phyloP scores from a whole-genome alignment of 2,797 vertebrate genomes.

The Gephyroberyx darwinii region DNA sequence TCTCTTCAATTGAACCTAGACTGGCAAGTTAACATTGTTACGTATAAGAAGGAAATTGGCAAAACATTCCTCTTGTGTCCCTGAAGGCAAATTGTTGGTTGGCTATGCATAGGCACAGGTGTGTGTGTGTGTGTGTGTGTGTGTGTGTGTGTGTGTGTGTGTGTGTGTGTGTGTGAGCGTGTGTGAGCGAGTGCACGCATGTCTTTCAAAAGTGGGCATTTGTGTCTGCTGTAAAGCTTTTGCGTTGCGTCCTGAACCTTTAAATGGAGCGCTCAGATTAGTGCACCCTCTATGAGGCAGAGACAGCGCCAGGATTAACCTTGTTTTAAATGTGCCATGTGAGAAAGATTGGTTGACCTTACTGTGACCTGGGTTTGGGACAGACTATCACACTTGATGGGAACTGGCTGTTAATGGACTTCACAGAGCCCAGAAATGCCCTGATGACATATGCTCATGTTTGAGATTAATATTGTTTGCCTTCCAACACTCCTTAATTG shows the following conservation, averaged over 20 bases:
- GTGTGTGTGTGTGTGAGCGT: not conserved
- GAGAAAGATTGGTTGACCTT: constrained; percentile 77
- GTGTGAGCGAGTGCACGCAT: not conserved
- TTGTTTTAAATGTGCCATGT: constrained; percentile 76
- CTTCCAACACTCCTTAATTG: constrained; percentile 64
- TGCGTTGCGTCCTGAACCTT: constrained; percentile 62
- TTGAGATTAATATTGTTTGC: constrained; percentile 73
- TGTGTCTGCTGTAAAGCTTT: constrained; percentile 47
- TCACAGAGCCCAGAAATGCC: constrained; percentile 65
- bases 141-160: not conserved
- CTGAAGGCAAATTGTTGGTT: constrained; percentile 24
- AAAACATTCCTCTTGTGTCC: constrained; percentile 24
- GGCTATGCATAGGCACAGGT: constrained; percentile 7
- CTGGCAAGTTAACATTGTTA: constrained; percentile 31
- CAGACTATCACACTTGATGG: constrained; percentile 69
- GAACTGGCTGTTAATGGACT: constrained; percentile 76
- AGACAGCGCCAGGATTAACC: constrained; percentile 78
- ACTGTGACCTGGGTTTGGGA: constrained; percentile 67
- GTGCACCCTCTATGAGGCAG: constrained; percentile 60
- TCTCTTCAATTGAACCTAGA: constrained; percentile 12
- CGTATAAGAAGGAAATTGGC: constrained; percentile 18
- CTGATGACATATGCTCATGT: constrained; percentile 69
- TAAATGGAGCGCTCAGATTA: constrained; percentile 78
- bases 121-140: constrained; percentile 1
- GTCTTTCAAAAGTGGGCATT: constrained; percentile 38